Percentiles rank a stretch among this genome's conserved stretches.
Evolutionary conservation across 2,888 invertebrate species (phyloP).

Genomic region (Erebia epiphron): DNA sequence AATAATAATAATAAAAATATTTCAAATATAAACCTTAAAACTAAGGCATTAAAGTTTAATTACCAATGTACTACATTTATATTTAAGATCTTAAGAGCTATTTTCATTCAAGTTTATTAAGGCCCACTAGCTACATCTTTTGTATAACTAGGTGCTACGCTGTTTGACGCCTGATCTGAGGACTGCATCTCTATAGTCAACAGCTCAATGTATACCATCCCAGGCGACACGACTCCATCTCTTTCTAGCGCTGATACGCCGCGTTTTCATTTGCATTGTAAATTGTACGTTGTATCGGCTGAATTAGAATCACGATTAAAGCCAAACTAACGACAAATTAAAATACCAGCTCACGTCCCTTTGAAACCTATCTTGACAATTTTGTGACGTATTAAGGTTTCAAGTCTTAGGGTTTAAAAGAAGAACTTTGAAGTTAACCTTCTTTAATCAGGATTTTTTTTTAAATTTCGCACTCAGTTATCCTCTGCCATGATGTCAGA

Average conservation of each 20-base stretch:
- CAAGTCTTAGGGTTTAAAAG: neutral
- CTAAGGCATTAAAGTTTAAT: no score
- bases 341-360: slow-evolving; percentile 1
- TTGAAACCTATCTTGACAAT: neutral
- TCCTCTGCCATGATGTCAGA: no score
- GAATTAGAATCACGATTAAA: slow-evolving; percentile 34
- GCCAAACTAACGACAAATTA: slow-evolving; percentile 23
- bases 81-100: no score
- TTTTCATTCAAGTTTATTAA: no score
- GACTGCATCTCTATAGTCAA: neutral
- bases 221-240: slow-evolving; percentile 40
- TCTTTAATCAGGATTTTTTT: no score
- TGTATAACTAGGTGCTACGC: no score
- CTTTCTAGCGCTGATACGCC: slow-evolving; percentile 39
- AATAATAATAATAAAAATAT: no score
- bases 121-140: no score
- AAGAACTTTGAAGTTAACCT: neutral
- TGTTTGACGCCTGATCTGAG: no score
- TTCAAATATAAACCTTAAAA: no score
- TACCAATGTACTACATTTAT: no score
- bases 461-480: no score
- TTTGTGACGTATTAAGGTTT: neutral
- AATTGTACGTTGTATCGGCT: slow-evolving; percentile 37
- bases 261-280: slow-evolving; percentile 44
- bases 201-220: slow-evolving; percentile 44